Conservation (phyloP, 2,113 vertebrate genomes). For the Cnemophilus loriae region DNA sequence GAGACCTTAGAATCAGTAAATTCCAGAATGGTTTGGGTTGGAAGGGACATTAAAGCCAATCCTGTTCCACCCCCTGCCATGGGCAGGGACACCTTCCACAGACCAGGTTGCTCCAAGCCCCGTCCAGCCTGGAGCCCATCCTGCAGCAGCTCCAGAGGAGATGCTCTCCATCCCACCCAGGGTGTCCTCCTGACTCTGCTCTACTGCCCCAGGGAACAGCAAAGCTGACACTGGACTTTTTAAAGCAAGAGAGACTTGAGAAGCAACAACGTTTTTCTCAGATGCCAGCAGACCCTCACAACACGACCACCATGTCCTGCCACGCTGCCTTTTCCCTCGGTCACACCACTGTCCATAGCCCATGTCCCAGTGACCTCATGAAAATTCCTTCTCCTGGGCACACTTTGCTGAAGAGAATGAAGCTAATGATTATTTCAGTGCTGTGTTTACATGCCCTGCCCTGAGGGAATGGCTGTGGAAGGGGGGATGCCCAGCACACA, state of each 20-base stretch:
- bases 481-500: neutral
- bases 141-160: neutral
- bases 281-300: neutral
- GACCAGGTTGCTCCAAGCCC: neutral
- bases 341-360: neutral
- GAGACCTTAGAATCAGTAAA: neutral
- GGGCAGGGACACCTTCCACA: neutral
- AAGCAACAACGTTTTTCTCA: neutral
- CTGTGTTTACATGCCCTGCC: neutral
- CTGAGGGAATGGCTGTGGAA: neutral
- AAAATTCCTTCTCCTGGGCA: neutral
- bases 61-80: neutral
- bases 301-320: fast-evolving
- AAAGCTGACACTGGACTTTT: neutral
- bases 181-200: neutral
- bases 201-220: neutral
- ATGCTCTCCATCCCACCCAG: neutral
- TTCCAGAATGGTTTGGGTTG: fast-evolving
- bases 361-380: fast-evolving
- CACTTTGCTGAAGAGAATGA: neutral
- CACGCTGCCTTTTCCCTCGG: fast-evolving
- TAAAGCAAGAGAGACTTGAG: neutral
- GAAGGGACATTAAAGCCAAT: neutral
- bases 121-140: fast-evolving
- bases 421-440: neutral